A percentile compares a stretch with the other conserved stretches of the same genome.
These are phyloP conservation scores for Amazona guildingii DNA, from an alignment of 2,113 vertebrate genomes.

Conservation along the genomic window DNA sequence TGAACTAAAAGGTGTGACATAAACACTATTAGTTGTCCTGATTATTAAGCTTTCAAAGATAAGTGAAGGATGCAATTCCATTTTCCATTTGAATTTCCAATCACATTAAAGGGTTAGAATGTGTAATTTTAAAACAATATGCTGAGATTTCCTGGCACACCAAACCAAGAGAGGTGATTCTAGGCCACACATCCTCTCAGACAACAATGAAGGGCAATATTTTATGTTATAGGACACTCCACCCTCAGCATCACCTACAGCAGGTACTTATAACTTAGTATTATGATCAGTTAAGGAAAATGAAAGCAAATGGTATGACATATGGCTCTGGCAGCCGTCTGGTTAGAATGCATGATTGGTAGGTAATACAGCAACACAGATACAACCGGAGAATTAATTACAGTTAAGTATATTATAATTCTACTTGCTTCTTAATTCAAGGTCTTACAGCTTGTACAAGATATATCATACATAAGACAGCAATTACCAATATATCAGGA, in stretches of 20 bases:
- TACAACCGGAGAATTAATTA: neutral
- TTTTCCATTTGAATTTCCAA: neutral
- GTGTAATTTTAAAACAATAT: neutral
- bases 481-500: conserved; percentile 23
- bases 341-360: neutral
- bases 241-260: neutral
- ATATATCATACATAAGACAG: neutral
- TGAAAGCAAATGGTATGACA: conserved; percentile 17
- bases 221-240: neutral
- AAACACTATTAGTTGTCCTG: neutral
- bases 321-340: neutral
- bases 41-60: neutral
- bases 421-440: neutral
- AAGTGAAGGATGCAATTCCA: neutral
- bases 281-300: conserved; percentile 38
- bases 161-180: neutral
- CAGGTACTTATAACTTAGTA: conserved; percentile 17
- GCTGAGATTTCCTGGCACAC: neutral
- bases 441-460: neutral
- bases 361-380: neutral
- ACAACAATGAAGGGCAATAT: neutral
- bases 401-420: neutral
- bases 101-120: neutral
- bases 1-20: neutral
- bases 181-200: neutral